Evolutionary conservation across 2,888 invertebrate species (phyloP).

Genomic region (Plusia festucae): DNA sequence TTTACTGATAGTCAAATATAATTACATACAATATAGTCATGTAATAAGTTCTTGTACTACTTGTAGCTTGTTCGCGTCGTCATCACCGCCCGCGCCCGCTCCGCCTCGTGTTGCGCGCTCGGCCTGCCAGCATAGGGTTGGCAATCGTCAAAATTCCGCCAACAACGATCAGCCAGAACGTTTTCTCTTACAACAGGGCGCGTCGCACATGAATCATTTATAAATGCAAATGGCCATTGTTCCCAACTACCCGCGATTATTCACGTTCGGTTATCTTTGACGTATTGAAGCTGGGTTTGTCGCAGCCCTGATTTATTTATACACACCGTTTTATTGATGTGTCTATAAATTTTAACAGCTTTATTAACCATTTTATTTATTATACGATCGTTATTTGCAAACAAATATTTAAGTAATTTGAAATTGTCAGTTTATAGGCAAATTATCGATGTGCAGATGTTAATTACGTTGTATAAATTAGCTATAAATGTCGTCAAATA

Average conservation of each 20-base stretch:
- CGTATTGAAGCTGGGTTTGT: constrained; percentile 69
- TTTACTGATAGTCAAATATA: too few relatives aligned
- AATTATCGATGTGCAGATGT: constrained; percentile 11
- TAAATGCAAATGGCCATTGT: constrained; percentile 82
- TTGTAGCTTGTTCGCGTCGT: neutral
- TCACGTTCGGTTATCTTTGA: constrained; percentile 80
- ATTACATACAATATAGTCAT: too few relatives aligned
- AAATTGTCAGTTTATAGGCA: constrained; percentile 21
- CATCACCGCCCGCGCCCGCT: neutral
- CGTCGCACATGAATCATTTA: constrained; percentile 82
- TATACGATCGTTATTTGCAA: constrained; percentile 34
- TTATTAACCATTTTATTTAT: constrained; percentile 59
- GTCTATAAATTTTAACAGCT: constrained; percentile 58
- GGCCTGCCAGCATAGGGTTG: constrained; percentile 60
- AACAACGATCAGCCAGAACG: constrained; percentile 67
- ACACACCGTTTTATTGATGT: constrained; percentile 59
- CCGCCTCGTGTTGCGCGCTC: neutral
- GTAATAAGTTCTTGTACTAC: too few relatives aligned
- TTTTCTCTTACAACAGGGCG: constrained; percentile 76
- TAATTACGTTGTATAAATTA: constrained; percentile 7
- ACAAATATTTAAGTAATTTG: constrained; percentile 22
- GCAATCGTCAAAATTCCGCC: constrained; percentile 70
- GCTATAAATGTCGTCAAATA: neutral
- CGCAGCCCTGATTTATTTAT: constrained; percentile 66
- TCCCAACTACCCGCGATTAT: constrained; percentile 79